Percentiles rank a stretch among this genome's conserved stretches.
Evolutionary conservation across 2,888 invertebrate species (phyloP).

Genomic region (Argyresthia goedartella): DNA sequence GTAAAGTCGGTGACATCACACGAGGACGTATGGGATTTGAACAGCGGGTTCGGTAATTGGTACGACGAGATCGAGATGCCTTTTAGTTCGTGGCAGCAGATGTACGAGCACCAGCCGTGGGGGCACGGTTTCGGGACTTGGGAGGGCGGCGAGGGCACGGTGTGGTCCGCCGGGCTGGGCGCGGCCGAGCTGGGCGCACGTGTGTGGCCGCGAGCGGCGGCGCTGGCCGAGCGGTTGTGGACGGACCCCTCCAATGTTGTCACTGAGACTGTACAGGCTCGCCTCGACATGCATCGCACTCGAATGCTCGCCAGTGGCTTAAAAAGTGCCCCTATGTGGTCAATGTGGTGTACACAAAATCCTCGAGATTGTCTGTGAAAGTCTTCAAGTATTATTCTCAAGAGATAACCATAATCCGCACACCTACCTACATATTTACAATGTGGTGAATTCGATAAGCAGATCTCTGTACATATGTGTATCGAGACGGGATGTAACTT

Average conservation of each 20-base stretch:
- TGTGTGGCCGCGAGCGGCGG: constrained; percentile 87
- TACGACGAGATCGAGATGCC: constrained; percentile 86
- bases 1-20: constrained; percentile 78
- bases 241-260: constrained; percentile 66
- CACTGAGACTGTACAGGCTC: constrained; percentile 74
- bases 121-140: constrained; percentile 60
- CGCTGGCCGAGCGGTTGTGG: constrained; percentile 86
- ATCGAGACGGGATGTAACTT: no score
- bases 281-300: constrained; percentile 76
- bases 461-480: no score
- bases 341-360: constrained; percentile 82
- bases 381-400: no score
- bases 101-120: constrained; percentile 87
- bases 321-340: constrained; percentile 80
- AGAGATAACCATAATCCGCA: no score
- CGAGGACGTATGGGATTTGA: constrained; percentile 90
- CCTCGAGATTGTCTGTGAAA: constrained; percentile 31
- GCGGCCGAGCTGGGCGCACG: constrained; percentile 81
- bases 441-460: no score
- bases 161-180: constrained; percentile 89
- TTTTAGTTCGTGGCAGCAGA: constrained; percentile 90
- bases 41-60: constrained; percentile 91
- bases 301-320: constrained; percentile 74
- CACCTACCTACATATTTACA: no score
- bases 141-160: constrained; percentile 84